Conservation (phyloP, 1,140 invertebrate genomes). For the Drosophila parvula region DNA sequence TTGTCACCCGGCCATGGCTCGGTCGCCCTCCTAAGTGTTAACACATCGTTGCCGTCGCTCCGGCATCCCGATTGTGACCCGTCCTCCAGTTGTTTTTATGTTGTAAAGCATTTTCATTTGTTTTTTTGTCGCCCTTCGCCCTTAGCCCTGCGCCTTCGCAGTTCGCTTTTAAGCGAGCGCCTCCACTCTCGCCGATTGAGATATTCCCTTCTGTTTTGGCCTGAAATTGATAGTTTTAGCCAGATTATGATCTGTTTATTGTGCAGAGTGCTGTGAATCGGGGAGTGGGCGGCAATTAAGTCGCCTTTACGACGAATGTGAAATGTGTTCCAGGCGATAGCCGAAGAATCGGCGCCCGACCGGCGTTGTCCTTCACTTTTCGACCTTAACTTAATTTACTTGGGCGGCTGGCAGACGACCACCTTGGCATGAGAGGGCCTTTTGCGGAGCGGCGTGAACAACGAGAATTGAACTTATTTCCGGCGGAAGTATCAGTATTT, state of each 20-base stretch:
- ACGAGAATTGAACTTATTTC: slow-evolving; percentile 79
- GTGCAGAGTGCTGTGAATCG: slow-evolving; percentile 57
- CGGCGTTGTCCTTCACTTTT: slow-evolving; percentile 49
- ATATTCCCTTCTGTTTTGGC: slow-evolving; percentile 49
- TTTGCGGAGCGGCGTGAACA: slow-evolving; percentile 12
- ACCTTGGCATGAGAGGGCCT: not conserved
- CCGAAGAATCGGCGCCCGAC: slow-evolving; percentile 21
- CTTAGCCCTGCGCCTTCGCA: not conserved
- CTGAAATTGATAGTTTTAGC: slow-evolving; percentile 73
- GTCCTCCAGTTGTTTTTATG: slow-evolving; percentile 41
- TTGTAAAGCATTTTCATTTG: slow-evolving; percentile 65
- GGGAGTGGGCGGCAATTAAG: slow-evolving; percentile 61
- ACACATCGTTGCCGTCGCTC: slow-evolving; percentile 58
- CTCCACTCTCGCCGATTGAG: slow-evolving; percentile 18
- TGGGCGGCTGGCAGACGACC: not conserved
- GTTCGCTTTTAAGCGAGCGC: slow-evolving; percentile 6
- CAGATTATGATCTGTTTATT: slow-evolving; percentile 78
- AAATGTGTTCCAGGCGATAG: slow-evolving; percentile 58
- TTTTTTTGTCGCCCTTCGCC: slow-evolving; percentile 30
- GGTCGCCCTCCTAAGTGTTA: slow-evolving; percentile 58
- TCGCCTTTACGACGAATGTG: slow-evolving; percentile 53
- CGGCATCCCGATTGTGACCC: slow-evolving; percentile 3
- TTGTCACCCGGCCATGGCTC: slow-evolving; percentile 36
- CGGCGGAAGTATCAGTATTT: slow-evolving; percentile 77
- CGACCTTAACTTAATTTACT: slow-evolving; percentile 56